phyloP scores from a whole-genome alignment of 2,888 invertebrate genomes.

The Leucoma salicis region DNA sequence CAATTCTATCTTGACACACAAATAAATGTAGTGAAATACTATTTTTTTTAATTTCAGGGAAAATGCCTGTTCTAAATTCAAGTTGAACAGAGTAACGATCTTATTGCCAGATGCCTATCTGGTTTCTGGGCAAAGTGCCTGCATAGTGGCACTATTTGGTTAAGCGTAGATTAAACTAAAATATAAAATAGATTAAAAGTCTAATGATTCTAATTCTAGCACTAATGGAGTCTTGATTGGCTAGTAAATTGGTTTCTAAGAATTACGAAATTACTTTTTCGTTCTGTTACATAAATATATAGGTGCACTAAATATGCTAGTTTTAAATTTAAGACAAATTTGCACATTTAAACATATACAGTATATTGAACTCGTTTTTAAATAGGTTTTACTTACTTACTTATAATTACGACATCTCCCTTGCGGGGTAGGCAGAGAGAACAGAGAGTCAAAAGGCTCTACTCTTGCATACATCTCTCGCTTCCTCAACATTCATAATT shows the following conservation, averaged over 20 bases:
- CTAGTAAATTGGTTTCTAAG: not conserved
- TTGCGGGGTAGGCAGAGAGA: no score
- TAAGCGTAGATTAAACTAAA: conserved; percentile 21
- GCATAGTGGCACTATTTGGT: conserved; percentile 28
- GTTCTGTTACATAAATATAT: not conserved
- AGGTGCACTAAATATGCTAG: not conserved
- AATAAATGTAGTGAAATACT: conserved; percentile 68
- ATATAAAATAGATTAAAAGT: not conserved
- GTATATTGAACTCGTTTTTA: no score
- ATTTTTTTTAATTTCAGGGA: conserved; percentile 78
- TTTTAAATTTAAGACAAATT: not conserved
- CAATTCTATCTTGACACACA: conserved; percentile 44
- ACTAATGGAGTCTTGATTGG: not conserved
- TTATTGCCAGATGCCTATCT: conserved; percentile 78
- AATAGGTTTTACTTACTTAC: no score
- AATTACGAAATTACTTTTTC: not conserved
- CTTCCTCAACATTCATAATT: no score
- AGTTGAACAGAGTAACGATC: conserved; percentile 75
- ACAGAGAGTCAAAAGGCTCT: no score
- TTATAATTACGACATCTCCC: no score
- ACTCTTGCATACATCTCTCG: no score
- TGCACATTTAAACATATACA: no score
- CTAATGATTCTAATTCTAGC: not conserved
- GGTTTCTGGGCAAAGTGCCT: conserved; percentile 62
- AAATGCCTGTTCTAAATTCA: conserved; percentile 73